Base-by-base conservation (phyloP, 2,888 invertebrate species). In the Oxyscelio sp. region DNA sequence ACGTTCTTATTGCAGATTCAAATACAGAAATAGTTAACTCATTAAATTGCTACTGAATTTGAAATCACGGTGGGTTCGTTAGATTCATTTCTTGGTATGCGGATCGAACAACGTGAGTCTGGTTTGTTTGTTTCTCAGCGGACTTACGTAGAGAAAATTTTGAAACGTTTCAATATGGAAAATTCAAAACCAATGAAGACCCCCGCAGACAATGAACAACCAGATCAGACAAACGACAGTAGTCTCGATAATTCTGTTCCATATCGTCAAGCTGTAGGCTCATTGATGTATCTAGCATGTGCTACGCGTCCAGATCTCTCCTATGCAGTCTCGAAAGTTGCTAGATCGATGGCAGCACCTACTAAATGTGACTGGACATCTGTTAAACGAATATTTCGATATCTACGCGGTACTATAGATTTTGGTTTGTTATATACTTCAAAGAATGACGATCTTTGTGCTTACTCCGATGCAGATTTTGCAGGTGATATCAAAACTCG, bases 151-250 rank as follows among this genome's bases (percentile, higher is more conserved):
- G 48, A 66, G 2, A 52, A 52, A 13, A 52, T 38, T 24, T 38
- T 50, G 19, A 9, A 66, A 17, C 34, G 52, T 15, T 66, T 86
- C 34, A 22, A 45, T 58, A 87, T 87, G 84, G 38, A 19, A 5
- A 61, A 85, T 8, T 73, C 52, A 17, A 87, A 84, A 63, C 70
- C 83, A 11, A 19, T 50, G 19, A 84, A 74, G 66, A 83, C 75
- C n/a, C 83, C 85, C 19, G 70, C 68, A 59, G 68, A 83, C 17
- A 83, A 66, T 31, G 54, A 48, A 50, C 73, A 48, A 31, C 21
- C 45, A 45, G 77, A 83, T 22, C 56, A 59, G 40, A 43, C 24
- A 21, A 19, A 50, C 9, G 63, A 52, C 45, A 68, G 24, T 24
- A n/a, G 27, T 75, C 75, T 85, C 8, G 75, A 82, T 15, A 24